These are phyloP conservation scores for Hydriomena furcata DNA, from an alignment of 2,888 invertebrate genomes.

Conservation along the genomic window DNA sequence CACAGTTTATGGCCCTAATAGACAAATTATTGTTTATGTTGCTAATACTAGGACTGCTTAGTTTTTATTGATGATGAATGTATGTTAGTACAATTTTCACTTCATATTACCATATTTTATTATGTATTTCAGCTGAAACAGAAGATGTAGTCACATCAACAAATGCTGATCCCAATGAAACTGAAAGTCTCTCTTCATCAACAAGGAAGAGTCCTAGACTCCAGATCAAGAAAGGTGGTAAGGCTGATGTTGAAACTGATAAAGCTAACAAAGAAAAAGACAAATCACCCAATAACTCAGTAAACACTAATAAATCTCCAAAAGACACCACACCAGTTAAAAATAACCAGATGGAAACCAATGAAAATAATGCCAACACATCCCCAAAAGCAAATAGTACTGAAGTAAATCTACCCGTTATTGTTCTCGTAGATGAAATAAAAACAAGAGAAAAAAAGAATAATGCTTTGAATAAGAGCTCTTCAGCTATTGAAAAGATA, in stretches of 20 bases:
- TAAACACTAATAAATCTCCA: neutral
- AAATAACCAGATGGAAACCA: neutral
- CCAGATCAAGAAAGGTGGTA: constrained; percentile 40
- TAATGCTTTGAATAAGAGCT: constrained; percentile 54
- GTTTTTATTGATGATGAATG: too few species aligned
- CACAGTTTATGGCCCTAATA: too few species aligned
- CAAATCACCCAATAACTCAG: constrained; percentile 9
- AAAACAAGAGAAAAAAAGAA: constrained; percentile 40
- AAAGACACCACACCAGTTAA: neutral
- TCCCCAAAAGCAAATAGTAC: constrained; percentile 18
- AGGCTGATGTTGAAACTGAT: constrained; percentile 27
- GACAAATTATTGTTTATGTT: too few species aligned
- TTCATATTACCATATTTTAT: neutral
- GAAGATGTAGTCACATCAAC: constrained; percentile 27
- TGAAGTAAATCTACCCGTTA: constrained; percentile 42
- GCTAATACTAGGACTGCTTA: too few species aligned
- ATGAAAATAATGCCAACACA: neutral
- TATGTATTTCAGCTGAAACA: constrained; percentile 19
- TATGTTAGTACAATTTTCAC: too few species aligned
- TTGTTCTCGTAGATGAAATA: constrained; percentile 49
- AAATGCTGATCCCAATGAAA: constrained; percentile 12
- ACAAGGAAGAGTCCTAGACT: constrained; percentile 48
- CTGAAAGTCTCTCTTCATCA: constrained; percentile 26
- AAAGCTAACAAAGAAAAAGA: constrained; percentile 16
- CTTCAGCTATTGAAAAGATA: constrained; percentile 44